These are phyloP conservation scores for Dipodomys merriami DNA, from an alignment of 2,113 vertebrate genomes.

Conservation along the genomic window DNA sequence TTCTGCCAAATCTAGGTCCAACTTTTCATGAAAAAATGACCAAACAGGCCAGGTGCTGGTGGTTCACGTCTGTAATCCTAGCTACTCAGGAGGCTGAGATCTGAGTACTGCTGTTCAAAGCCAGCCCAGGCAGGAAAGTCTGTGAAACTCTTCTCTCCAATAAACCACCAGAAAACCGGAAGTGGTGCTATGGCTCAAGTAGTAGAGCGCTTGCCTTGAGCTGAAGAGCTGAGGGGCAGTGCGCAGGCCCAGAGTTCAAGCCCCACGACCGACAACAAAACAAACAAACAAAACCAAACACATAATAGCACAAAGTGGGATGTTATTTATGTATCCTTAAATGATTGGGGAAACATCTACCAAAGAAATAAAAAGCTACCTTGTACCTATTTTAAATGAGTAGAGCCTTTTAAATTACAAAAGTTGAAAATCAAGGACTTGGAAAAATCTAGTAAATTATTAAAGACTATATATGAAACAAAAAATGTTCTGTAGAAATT, in stretches of 20 bases:
- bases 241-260: no score
- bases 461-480: neutral
- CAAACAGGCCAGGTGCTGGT: neutral
- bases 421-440: neutral
- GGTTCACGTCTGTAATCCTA: no score
- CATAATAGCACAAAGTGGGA: neutral
- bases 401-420: neutral
- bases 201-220: no score
- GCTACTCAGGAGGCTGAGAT: no score
- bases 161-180: no score
- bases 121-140: no score
- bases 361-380: neutral
- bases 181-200: no score
- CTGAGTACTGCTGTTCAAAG: no score
- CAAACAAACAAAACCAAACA: no score
- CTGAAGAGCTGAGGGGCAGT: no score
- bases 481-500: neutral
- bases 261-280: no score
- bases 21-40: neutral
- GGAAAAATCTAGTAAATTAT: slow-evolving; percentile 11
- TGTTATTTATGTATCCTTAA: neutral
- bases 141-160: no score
- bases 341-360: neutral
- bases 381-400: neutral
- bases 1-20: neutral